phyloP scores from a whole-genome alignment of 1,140 invertebrate species.

The Macrobrachium nipponense region DNA sequence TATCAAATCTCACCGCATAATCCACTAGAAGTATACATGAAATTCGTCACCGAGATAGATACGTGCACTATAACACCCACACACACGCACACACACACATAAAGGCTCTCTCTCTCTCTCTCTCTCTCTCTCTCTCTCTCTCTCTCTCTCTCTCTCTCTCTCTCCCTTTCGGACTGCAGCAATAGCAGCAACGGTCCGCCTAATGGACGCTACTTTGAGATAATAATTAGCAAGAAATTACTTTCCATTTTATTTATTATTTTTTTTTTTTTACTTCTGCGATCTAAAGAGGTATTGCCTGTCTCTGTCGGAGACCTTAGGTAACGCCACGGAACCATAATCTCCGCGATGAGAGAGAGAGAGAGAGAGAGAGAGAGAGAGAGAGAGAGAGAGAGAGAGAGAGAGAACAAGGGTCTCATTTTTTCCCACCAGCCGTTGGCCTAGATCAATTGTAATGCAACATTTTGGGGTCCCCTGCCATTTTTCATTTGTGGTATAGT shows the following conservation, averaged over 20 bases:
- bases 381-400: conserved; percentile 1
- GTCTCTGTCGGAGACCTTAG: not conserved
- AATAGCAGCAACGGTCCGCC: conserved; percentile 3
- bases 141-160: conserved; percentile 23
- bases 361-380: not conserved
- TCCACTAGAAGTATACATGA: too few species aligned
- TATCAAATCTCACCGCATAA: too few species aligned
- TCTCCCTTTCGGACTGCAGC: not conserved
- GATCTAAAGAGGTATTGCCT: not conserved
- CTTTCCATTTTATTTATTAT: too few species aligned
- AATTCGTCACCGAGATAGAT: too few species aligned
- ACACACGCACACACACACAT: too few species aligned
- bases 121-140: not conserved
- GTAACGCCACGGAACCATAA: not conserved
- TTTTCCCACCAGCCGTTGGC: not conserved
- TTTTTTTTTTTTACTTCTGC: not conserved
- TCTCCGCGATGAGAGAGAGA: not conserved
- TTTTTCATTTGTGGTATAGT: conserved; percentile 42
- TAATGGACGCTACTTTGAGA: not conserved
- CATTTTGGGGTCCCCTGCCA: conserved; percentile 43
- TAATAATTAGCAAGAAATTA: too few species aligned
- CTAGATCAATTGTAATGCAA: conserved; percentile 52
- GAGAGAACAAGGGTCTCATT: not conserved
- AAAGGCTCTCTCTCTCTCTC: too few species aligned
- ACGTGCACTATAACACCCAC: too few species aligned